phyloP scores from a whole-genome alignment of 2,797 vertebrate species.

The Odontamblyopus lacepedii region DNA sequence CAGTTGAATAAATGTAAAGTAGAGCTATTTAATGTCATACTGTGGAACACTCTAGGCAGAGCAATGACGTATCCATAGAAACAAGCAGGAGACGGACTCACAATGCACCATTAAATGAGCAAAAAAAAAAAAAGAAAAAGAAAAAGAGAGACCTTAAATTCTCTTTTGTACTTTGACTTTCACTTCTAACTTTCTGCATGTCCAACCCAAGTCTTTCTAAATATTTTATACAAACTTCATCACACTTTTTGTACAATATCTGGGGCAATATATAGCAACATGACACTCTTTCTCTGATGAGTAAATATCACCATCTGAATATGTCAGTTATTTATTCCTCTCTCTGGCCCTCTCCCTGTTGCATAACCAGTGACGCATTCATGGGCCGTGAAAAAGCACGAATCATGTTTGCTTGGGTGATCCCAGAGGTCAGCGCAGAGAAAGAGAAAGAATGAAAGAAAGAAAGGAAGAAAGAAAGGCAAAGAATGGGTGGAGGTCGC shows the following conservation, averaged over 20 bases:
- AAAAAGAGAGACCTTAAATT: background rate
- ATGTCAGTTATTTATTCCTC: constrained; percentile 53
- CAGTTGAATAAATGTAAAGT: too few species aligned
- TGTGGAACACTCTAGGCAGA: too few species aligned
- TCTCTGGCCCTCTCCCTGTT: constrained; percentile 39
- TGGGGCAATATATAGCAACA: constrained; percentile 13
- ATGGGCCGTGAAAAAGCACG: constrained; percentile 75
- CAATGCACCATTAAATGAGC: too few species aligned
- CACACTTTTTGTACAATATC: constrained; percentile 16
- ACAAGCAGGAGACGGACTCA: too few species aligned
- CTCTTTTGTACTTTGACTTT: background rate
- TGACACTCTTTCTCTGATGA: constrained; percentile 26
- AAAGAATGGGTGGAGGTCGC: constrained; percentile 36
- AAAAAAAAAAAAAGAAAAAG: too few species aligned
- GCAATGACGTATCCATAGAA: too few species aligned
- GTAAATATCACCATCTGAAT: constrained; percentile 53
- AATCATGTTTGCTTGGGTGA: constrained; percentile 78
- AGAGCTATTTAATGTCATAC: too few species aligned
- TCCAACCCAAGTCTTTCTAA: constrained; percentile 20
- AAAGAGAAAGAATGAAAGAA: constrained; percentile 35
- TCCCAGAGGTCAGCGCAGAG: constrained; percentile 70
- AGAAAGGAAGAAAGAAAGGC: constrained; percentile 34
- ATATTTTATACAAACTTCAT: constrained; percentile 25
- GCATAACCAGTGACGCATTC: constrained; percentile 73
- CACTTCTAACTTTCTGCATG: background rate